These are phyloP conservation scores for Ptychobarbus kaznakovi DNA, from an alignment of 2,797 vertebrate genomes.

Conservation along the genomic window DNA sequence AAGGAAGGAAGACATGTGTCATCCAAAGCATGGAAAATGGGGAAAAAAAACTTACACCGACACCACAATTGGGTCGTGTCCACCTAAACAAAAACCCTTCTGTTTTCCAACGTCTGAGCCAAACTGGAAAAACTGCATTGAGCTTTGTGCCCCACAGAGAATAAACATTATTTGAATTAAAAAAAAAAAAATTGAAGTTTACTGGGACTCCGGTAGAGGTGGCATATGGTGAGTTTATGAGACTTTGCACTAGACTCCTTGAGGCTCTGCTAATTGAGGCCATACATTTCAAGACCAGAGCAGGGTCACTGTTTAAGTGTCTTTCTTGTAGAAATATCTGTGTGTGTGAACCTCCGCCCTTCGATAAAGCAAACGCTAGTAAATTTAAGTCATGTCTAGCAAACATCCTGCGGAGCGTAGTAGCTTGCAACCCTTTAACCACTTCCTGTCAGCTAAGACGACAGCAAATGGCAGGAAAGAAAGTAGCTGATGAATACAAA, in stretches of 20 bases:
- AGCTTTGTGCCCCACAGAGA: background rate
- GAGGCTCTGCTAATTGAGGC: background rate
- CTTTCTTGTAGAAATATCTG: background rate
- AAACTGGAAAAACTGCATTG: background rate
- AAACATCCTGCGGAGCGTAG: conserved; percentile 47
- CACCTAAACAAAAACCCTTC: conserved; percentile 8
- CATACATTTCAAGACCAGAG: background rate
- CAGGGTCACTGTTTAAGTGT: background rate
- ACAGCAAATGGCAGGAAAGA: background rate
- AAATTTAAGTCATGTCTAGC: conserved; percentile 19
- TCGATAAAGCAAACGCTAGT: conserved; percentile 5
- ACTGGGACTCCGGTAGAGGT: background rate
- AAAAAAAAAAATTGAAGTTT: background rate
- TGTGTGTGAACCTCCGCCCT: background rate
- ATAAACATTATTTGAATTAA: background rate
- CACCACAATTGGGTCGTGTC: background rate
- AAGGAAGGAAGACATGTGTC: background rate
- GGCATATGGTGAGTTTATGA: background rate
- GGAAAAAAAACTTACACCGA: background rate
- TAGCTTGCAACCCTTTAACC: conserved; percentile 40
- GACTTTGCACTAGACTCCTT: background rate
- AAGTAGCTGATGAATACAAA: conserved; percentile 1
- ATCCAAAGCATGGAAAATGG: background rate
- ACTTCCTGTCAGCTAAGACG: conserved; percentile 53
- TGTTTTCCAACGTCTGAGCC: conserved; percentile 1